These are phyloP conservation scores for Macroglossus sobrinus DNA, from an alignment of 2,113 vertebrate genomes.

Conservation along the genomic window DNA sequence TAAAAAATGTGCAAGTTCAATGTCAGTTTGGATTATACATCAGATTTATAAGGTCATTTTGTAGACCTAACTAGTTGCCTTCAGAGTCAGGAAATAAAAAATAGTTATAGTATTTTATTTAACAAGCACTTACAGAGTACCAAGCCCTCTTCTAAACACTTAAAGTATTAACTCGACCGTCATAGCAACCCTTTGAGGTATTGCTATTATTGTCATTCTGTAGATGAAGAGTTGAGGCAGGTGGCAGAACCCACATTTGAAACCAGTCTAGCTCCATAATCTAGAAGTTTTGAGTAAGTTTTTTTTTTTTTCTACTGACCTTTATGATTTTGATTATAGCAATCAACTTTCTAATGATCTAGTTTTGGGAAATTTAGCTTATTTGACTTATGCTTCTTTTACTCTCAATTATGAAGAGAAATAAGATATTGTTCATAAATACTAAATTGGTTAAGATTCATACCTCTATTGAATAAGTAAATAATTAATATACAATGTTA, in stretches of 20 bases:
- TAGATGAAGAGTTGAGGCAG: not conserved
- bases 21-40: not conserved
- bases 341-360: not conserved
- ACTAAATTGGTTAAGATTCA: not conserved
- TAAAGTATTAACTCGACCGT: not conserved
- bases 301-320: not conserved
- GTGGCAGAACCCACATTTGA: not conserved
- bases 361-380: slow-evolving; percentile 8
- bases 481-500: not conserved
- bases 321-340: not conserved
- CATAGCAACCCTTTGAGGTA: not conserved
- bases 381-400: not conserved
- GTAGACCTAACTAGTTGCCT: not conserved
- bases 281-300: not conserved
- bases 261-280: not conserved
- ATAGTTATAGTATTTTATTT: not conserved
- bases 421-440: slow-evolving; percentile 1
- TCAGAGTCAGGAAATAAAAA: slow-evolving; percentile 18
- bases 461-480: not conserved
- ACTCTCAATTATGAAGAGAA: slow-evolving; percentile 2
- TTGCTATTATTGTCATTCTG: not conserved
- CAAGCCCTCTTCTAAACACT: not conserved
- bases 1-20: not conserved
- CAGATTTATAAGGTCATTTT: not conserved
- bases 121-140: not conserved